phyloP scores from a whole-genome alignment of 2,888 invertebrate species.

The Parthenolecanium corni region DNA sequence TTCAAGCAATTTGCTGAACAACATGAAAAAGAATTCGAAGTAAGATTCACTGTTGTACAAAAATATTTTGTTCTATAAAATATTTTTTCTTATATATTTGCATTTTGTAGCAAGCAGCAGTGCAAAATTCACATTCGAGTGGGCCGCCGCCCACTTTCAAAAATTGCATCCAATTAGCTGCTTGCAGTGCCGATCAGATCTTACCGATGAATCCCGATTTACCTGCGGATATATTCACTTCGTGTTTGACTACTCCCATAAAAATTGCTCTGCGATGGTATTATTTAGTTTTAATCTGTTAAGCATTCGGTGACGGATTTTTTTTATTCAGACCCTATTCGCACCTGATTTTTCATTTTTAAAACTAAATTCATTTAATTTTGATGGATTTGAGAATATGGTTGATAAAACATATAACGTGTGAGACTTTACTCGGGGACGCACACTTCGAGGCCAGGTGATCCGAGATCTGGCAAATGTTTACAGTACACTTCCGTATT shows the following conservation, averaged over 20 bases:
- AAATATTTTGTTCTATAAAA: not conserved
- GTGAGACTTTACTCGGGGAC: too few species aligned
- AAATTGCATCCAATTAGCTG: slow-evolving; percentile 92
- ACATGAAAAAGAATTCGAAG: slow-evolving; percentile 70
- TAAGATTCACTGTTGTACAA: slow-evolving; percentile 34
- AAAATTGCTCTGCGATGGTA: slow-evolving; percentile 87
- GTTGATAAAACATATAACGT: too few species aligned
- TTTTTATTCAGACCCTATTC: not conserved
- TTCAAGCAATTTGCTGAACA: slow-evolving; percentile 82
- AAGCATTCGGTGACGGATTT: too few species aligned
- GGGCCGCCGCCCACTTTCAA: slow-evolving; percentile 52
- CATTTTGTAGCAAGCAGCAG: slow-evolving; percentile 35
- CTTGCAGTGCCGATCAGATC: slow-evolving; percentile 84
- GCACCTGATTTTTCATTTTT: slow-evolving; percentile 9
- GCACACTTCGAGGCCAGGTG: too few species aligned
- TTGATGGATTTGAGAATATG: too few species aligned
- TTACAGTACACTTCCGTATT: too few species aligned
- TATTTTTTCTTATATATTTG: not conserved
- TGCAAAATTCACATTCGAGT: slow-evolving; percentile 36
- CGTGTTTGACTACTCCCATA: slow-evolving; percentile 96
- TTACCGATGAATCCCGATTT: slow-evolving; percentile 95
- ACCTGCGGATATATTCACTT: slow-evolving; percentile 94
- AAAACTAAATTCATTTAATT: slow-evolving; percentile 1
- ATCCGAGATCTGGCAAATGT: too few species aligned
- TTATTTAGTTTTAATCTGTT: slow-evolving; percentile 25